A percentile compares a stretch with the other conserved stretches of the same genome.
These are phyloP conservation scores for Cryptoblepharus egeriae DNA, from an alignment of 2,797 vertebrate genomes.

Conservation along the genomic window DNA sequence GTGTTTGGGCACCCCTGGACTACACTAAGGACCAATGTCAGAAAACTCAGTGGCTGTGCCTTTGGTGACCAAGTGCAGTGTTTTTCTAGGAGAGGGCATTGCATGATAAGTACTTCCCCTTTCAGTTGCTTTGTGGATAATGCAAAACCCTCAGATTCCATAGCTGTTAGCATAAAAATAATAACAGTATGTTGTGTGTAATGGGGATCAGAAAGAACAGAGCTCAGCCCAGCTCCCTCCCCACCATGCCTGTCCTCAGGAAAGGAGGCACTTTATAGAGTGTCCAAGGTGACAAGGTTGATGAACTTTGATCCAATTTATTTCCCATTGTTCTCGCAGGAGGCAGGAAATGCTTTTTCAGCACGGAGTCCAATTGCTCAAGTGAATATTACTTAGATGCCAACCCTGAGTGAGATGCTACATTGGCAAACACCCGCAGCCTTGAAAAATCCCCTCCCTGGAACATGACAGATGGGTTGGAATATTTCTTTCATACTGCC, in stretches of 20 bases:
- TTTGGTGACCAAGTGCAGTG: not conserved
- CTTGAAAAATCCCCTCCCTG: not conserved
- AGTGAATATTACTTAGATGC: slow-evolving; percentile 35
- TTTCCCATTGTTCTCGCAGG: slow-evolving; percentile 33
- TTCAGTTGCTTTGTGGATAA: too few relatives aligned
- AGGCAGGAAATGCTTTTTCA: slow-evolving; percentile 51
- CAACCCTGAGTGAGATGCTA: slow-evolving; percentile 14
- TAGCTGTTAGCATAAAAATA: not conserved
- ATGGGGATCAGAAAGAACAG: not conserved
- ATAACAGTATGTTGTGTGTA: not conserved
- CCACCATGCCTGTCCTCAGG: slow-evolving; percentile 5
- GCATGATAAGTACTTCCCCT: not conserved
- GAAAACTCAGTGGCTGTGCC: not conserved
- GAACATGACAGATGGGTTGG: not conserved
- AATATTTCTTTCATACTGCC: not conserved
- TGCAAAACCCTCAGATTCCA: not conserved
- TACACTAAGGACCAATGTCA: not conserved
- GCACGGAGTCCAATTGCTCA: not conserved
- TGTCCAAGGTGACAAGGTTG: slow-evolving; percentile 25
- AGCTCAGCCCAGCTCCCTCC: not conserved
- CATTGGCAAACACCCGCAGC: slow-evolving; percentile 42
- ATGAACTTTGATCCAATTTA: slow-evolving; percentile 12
- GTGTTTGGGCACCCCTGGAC: too few relatives aligned
- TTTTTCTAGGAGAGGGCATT: not conserved
- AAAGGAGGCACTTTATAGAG: slow-evolving; percentile 47